Conservation (phyloP, 2,888 invertebrate genomes). For the Agrypnus murinus region DNA sequence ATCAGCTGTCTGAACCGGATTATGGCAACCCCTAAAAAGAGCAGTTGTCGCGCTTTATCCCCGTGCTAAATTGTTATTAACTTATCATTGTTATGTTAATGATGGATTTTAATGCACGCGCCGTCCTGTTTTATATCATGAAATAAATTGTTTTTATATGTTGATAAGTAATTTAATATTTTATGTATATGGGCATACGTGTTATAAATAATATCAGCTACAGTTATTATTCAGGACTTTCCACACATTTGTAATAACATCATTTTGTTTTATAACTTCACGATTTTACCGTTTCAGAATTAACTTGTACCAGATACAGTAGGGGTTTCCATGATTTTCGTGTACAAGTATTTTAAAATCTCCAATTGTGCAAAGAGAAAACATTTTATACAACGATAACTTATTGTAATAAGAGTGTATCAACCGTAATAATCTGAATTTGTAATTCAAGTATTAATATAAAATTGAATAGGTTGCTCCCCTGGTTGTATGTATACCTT, state of each 20-base stretch:
- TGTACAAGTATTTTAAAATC: too few relatives aligned
- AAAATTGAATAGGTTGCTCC: slow-evolving; percentile 61
- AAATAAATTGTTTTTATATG: slow-evolving; percentile 54
- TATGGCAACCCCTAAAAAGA: slow-evolving; percentile 56
- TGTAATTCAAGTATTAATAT: slow-evolving; percentile 56
- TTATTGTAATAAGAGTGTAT: slow-evolving; percentile 37
- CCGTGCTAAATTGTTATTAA: slow-evolving; percentile 62
- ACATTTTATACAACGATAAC: slow-evolving; percentile 17
- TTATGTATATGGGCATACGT: slow-evolving; percentile 60
- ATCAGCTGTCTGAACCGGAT: slow-evolving; percentile 51
- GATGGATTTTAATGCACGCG: slow-evolving; percentile 57
- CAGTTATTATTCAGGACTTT: too few relatives aligned
- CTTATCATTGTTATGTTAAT: slow-evolving; percentile 63
- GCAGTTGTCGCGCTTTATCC: slow-evolving; percentile 60
- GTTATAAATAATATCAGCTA: neutral
- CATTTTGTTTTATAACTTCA: too few relatives aligned
- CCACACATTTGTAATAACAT: too few relatives aligned
- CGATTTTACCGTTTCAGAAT: too few relatives aligned
- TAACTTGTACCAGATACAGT: too few relatives aligned
- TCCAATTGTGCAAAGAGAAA: too few relatives aligned
- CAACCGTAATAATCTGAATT: slow-evolving; percentile 46
- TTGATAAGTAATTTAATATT: slow-evolving; percentile 43
- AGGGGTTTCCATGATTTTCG: too few relatives aligned
- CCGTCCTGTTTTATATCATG: slow-evolving; percentile 40
- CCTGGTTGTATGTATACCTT: slow-evolving; percentile 51